Base-by-base conservation (phyloP, 2,797 vertebrate species). In the Discoglossus pictus region DNA sequence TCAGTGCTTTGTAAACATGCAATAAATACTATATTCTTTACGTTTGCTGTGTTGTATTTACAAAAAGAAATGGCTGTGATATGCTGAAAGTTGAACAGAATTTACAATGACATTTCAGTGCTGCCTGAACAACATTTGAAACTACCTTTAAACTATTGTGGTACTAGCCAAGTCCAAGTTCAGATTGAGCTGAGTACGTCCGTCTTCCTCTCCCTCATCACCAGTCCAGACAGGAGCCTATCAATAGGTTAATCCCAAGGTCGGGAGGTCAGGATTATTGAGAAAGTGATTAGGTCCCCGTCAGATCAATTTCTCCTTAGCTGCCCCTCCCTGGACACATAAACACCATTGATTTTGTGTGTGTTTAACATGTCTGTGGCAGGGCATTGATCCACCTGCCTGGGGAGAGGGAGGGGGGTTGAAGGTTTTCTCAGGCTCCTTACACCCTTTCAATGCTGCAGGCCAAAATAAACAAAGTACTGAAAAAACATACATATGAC, bases 201-300 rank as follows among this genome's bases (percentile, higher is more conserved):
- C 18, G 43, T 72, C 62, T 68, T 44, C 18, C 47, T 72, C 62
- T 68, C 47, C 13, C 25, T 74, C 65, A 68, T 73, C 52, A 16
- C 63, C 66, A 5, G 0, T 62, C 54, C 80, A 74, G 68, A 77
- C 80, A 61, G 48, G 74, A 73, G 77, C 80, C 82, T 84, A 92
- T 94, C 93, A 88, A 94, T 95, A 93, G 92, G 92, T 94, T 94
- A 94, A 95, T 92, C 89, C 89, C 83, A 74, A 39, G 67, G 67
- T 70, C 42, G 43, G 80, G 75, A 90, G 89, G 93, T 92, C 92
- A 93, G 88, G 73, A 86, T 91, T 92, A 92, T 88, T 92, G 91
- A 88, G 89, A 91, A 86, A 84, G 89, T 93, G 92, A 93, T 95
- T 94, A 94, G 93, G 90, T 90, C 88, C 88, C 90, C 93, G 93